Evolutionary conservation across 2,797 vertebrate genomes (phyloP), one percentile per base, ranked within the genome.

Genomic region (Onychomys torridus): DNA sequence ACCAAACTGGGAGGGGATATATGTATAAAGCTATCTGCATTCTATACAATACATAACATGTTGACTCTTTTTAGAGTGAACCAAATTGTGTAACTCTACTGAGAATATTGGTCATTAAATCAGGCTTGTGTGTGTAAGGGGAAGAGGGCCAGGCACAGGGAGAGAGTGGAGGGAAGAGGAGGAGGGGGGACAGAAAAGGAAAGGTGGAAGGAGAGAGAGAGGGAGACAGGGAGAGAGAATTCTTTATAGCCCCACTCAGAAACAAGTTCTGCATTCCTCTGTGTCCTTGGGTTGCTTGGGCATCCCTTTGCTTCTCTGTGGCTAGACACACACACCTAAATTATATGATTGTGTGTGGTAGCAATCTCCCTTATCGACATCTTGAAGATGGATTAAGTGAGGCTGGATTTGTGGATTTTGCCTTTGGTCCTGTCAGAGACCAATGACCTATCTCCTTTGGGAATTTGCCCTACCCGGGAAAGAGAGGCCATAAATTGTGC

Each of bases 331-430:
- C 11, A 55, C 10, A 1, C 49, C 67, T 87, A 71, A 96, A 69
- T 95, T 86, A 91, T 81, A 91, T 82, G 63, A 87, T 77, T 81
- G 12, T 40, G 61, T 34, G 17, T 79, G 78, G 69, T 65, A 90
- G n/a, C 25, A n/a, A 21, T 91, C 79, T 91, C 23, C 40, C 29
- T 91, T 95, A 79, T 90, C 0, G 1, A 65, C 96, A 94, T 76
- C 46, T 90, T 96, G 67, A 96, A 85, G 94, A 94, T 21, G n/a
- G 67, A 94, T 96, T 91, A 90, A 95, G 40, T 89, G 89, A 95
- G 87, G 65, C 71, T 91, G 63, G 63, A 78, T 97, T 96, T 97
- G 91, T 95, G 86, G 79, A 27, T 92, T 97, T 95, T 95, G 82
- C 82, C 88, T 87, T 37, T 5, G 29, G 46, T 76, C 14, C 0